phyloP scores from a whole-genome alignment of 2,888 invertebrate genomes.

The Netelia virgata region DNA sequence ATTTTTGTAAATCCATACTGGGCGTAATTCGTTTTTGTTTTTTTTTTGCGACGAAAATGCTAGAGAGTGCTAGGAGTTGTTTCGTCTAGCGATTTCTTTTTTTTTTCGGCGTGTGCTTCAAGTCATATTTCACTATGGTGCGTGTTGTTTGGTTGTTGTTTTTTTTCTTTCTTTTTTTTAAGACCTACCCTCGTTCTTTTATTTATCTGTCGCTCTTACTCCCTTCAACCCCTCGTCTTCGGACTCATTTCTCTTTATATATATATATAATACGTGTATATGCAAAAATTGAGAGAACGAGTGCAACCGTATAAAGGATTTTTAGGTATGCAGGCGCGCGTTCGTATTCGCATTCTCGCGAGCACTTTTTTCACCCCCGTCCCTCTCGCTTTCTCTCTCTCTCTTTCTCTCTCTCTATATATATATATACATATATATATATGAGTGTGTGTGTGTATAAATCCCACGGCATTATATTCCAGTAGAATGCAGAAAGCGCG shows the following conservation, averaged over 20 bases:
- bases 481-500: constrained; percentile 28
- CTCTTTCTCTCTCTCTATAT: not conserved
- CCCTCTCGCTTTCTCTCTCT: constrained; percentile 6
- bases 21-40: constrained; percentile 74
- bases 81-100: constrained; percentile 4
- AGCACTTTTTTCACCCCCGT: constrained; percentile 43
- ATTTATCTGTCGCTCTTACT: constrained; percentile 26
- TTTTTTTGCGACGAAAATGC: constrained; percentile 64
- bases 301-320: constrained; percentile 33
- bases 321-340: constrained; percentile 56
- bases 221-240: constrained; percentile 38
- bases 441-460: not conserved
- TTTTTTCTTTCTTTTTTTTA: constrained; percentile 35
- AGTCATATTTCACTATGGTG: constrained; percentile 40
- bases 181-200: constrained; percentile 28
- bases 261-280: constrained; percentile 1
- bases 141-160: not conserved
- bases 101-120: constrained; percentile 40
- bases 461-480: constrained; percentile 50
- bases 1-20: not conserved
- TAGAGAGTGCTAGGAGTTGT: constrained; percentile 41
- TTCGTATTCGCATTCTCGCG: constrained; percentile 61
- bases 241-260: not conserved
- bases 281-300: constrained; percentile 39
- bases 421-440: constrained; percentile 27